Conservation (phyloP, 2,888 invertebrate species). For the Lathronympha strigana region DNA sequence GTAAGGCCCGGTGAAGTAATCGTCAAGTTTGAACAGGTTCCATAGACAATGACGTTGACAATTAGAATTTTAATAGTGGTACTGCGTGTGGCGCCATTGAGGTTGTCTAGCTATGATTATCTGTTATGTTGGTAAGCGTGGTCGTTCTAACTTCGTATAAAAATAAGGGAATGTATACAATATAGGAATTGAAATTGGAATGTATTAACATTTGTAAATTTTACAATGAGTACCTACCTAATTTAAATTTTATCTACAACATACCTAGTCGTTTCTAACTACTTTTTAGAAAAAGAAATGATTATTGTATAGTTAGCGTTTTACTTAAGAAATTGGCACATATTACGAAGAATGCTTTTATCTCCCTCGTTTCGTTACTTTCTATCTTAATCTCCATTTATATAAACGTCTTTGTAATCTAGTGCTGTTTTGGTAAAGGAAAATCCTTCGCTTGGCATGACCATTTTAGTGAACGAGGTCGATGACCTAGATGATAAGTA, state of each 20-base stretch:
- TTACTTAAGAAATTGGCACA: background rate
- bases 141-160: background rate
- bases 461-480: constrained; percentile 33
- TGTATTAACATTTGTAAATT: no score
- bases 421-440: constrained; percentile 16
- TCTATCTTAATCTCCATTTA: background rate
- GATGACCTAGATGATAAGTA: constrained; percentile 34
- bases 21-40: constrained; percentile 39
- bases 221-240: no score
- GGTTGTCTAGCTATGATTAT: constrained; percentile 9
- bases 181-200: no score
- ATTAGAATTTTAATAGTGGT: constrained; percentile 35
- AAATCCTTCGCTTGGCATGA: constrained; percentile 23
- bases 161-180: no score
- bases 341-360: background rate
- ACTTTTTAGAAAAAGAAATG: no score
- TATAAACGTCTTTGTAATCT: background rate
- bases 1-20: constrained; percentile 51
- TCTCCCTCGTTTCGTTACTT: background rate
- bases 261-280: no score
- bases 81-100: constrained; percentile 31
- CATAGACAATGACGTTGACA: constrained; percentile 33
- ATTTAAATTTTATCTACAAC: no score
- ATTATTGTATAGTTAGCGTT: no score
- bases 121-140: background rate